Conservation (phyloP, 2,888 invertebrate species). For the Eristalinus sepulchralis region DNA sequence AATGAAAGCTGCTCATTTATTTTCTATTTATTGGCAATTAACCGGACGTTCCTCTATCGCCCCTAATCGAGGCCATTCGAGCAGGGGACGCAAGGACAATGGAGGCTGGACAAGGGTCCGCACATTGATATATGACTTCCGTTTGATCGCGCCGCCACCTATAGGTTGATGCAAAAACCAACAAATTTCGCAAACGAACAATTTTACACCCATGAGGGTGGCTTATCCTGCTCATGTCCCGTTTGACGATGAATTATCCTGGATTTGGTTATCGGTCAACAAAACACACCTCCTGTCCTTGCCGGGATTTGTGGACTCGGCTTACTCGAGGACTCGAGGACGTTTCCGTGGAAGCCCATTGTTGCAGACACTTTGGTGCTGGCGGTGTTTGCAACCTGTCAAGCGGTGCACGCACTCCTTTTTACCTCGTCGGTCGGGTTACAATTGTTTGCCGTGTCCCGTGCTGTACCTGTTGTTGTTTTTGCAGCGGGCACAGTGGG, state of each 20-base stretch:
- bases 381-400: conserved; percentile 59
- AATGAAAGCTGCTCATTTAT: conserved; percentile 60
- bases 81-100: not conserved
- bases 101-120: not conserved
- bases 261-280: conserved; percentile 34
- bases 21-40: conserved; percentile 58
- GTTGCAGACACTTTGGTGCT: conserved; percentile 35
- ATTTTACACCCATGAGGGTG: conserved; percentile 2
- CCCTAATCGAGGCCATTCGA: conserved; percentile 6
- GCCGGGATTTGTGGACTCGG: conserved; percentile 1
- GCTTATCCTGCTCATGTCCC: conserved; percentile 17
- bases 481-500: conserved; percentile 13
- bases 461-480: not conserved
- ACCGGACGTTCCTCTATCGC: conserved; percentile 4
- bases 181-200: not conserved
- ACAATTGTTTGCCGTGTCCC: not conserved
- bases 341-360: conserved; percentile 34
- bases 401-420: conserved; percentile 33
- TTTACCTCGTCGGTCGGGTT: conserved; percentile 11
- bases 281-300: conserved; percentile 53
- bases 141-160: conserved; percentile 13
- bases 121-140: conserved; percentile 23
- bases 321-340: conserved; percentile 28
- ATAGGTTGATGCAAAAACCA: not conserved
- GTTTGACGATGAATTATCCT: conserved; percentile 12